Evolutionary conservation across 2,113 vertebrate species (phyloP).

Genomic region (Chlamydotis undulata): DNA sequence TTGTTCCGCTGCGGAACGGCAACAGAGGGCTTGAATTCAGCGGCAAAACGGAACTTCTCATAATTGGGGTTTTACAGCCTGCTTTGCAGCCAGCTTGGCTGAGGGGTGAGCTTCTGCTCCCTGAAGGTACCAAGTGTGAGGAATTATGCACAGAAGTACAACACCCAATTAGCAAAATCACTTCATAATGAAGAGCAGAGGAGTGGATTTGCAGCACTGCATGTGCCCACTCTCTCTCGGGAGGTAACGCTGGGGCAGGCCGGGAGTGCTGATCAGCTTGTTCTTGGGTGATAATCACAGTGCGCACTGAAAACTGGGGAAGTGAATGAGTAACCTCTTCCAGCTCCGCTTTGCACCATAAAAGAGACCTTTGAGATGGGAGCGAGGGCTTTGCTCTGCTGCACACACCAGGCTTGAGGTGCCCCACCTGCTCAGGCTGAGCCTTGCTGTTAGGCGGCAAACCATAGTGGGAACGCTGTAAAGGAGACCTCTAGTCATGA

Average conservation of each 20-base stretch:
- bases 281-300: slow-evolving; percentile 20
- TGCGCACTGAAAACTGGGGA: not conserved
- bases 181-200: slow-evolving; percentile 34
- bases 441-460: not conserved
- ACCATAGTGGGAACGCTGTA: rapidly evolving
- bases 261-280: not conserved
- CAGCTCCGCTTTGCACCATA: not conserved
- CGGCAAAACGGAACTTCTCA: not conserved
- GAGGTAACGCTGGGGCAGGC: not conserved
- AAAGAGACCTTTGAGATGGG: not conserved
- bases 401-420: not conserved
- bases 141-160: not conserved
- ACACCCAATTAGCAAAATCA: slow-evolving; percentile 46
- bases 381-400: not conserved
- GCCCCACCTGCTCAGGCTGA: not conserved
- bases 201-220: slow-evolving; percentile 2
- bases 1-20: not conserved
- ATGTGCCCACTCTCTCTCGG: slow-evolving; percentile 28
- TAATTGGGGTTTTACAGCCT: not conserved
- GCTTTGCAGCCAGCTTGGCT: not conserved
- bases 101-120: slow-evolving; percentile 10
- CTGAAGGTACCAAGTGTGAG: not conserved
- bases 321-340: not conserved
- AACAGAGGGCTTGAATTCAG: not conserved
- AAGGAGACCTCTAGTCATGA: not conserved